Percentiles rank a stretch among this genome's conserved stretches.
phyloP scores from a whole-genome alignment of 2,113 vertebrate species.

The Recurvirostra avosetta region DNA sequence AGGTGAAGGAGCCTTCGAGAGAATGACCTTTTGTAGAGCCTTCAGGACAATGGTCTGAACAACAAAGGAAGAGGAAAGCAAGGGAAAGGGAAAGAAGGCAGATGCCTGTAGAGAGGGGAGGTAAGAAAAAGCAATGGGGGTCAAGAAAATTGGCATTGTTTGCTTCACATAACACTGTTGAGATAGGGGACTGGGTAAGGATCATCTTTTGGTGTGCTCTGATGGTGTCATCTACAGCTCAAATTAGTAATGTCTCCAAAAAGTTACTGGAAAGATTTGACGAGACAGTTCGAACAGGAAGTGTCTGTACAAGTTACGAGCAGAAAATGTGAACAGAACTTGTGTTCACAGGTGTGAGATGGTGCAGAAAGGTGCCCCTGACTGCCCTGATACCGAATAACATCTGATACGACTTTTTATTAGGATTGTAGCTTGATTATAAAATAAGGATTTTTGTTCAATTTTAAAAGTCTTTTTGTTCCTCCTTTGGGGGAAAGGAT shows the following conservation, averaged over 20 bases:
- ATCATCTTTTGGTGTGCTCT: neutral
- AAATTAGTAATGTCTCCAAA: neutral
- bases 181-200: neutral
- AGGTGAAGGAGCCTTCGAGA: neutral
- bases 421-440: neutral
- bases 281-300: neutral
- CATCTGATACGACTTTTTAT: neutral
- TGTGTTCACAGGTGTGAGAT: neutral
- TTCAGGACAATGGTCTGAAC: neutral
- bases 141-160: neutral
- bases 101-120: neutral
- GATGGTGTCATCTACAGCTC: neutral
- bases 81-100: neutral
- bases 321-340: neutral
- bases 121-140: neutral
- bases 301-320: neutral
- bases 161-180: neutral
- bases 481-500: neutral
- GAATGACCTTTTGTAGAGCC: neutral
- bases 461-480: neutral
- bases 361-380: neutral
- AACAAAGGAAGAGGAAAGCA: neutral
- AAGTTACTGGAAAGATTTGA: neutral
- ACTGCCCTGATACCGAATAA: neutral
- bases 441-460: neutral